These are phyloP conservation scores for Subacronicta megacephala DNA, from an alignment of 2,888 invertebrate genomes.

Conservation along the genomic window DNA sequence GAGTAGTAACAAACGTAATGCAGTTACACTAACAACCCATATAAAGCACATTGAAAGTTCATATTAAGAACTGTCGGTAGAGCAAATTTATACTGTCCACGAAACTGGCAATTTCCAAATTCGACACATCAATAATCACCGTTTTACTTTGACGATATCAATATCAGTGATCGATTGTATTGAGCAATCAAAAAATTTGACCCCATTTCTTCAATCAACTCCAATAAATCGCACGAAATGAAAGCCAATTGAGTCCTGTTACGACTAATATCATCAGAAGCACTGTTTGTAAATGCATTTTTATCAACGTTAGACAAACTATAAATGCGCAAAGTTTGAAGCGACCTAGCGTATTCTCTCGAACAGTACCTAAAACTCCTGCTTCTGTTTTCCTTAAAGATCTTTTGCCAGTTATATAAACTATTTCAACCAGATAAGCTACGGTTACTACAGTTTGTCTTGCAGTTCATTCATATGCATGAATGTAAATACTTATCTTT, in stretches of 20 bases:
- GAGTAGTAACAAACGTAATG: no score
- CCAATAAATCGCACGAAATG: slow-evolving; percentile 35
- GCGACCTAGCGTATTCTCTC: slow-evolving; percentile 13
- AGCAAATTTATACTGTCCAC: no score
- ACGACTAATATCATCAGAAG: slow-evolving; percentile 12
- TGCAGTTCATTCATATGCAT: slow-evolving; percentile 48
- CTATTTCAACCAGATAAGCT: slow-evolving; percentile 44
- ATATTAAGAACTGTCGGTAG: no score
- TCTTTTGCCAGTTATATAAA: slow-evolving; percentile 39
- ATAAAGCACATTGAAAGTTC: no score
- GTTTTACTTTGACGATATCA: background rate
- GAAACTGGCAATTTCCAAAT: no score
- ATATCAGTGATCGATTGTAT: slow-evolving; percentile 7
- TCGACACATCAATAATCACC: background rate
- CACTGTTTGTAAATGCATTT: slow-evolving; percentile 3
- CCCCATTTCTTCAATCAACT: slow-evolving; percentile 41
- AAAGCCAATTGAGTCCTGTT: slow-evolving; percentile 38
- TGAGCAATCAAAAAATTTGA: slow-evolving; percentile 19
- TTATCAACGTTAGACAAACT: slow-evolving; percentile 2
- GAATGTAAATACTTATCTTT: slow-evolving; percentile 50
- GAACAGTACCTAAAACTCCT: slow-evolving; percentile 33
- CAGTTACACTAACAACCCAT: no score
- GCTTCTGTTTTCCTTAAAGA: slow-evolving; percentile 30
- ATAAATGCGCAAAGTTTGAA: slow-evolving; percentile 14
- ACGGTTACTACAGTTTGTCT: slow-evolving; percentile 45